A percentile compares a stretch with the other conserved stretches of the same genome.
Evolutionary conservation across 2,888 invertebrate genomes (phyloP).

Genomic region (Melangyna quadrimaculata): DNA sequence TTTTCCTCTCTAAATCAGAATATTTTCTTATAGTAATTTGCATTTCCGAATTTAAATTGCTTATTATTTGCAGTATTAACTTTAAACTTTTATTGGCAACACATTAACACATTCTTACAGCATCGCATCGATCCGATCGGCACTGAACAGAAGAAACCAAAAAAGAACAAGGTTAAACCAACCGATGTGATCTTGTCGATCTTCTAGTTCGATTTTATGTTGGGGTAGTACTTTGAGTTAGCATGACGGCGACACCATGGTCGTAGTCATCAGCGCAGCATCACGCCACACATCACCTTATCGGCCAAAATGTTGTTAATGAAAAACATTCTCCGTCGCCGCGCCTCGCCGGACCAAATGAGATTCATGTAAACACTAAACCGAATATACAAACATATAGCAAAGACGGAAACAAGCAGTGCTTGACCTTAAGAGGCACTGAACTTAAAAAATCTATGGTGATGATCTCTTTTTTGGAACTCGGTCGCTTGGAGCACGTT

Average conservation of each 20-base stretch:
- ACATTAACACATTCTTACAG: not conserved
- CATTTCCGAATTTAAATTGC: not conserved
- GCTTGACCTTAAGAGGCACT: slow-evolving; percentile 54
- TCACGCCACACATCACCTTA: slow-evolving; percentile 2
- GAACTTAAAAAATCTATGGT: slow-evolving; percentile 30
- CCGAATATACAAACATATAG: slow-evolving; percentile 9
- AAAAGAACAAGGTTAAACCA: slow-evolving; percentile 30
- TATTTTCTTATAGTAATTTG: not conserved
- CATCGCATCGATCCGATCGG: too few species aligned
- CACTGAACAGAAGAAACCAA: not conserved
- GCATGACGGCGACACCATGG: not conserved
- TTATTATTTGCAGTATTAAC: not conserved
- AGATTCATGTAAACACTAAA: slow-evolving; percentile 43
- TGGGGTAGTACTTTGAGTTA: not conserved
- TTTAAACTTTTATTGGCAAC: not conserved
- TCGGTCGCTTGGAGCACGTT: slow-evolving; percentile 30
- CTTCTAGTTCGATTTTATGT: not conserved
- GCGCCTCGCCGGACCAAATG: slow-evolving; percentile 15
- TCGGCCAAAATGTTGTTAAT: slow-evolving; percentile 24
- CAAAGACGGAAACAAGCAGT: slow-evolving; percentile 34
- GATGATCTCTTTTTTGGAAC: slow-evolving; percentile 24
- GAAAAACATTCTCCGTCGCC: slow-evolving; percentile 12
- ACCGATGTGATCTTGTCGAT: slow-evolving; percentile 29
- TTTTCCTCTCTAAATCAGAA: not conserved
- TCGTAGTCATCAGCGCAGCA: not conserved